Evolutionary conservation across 2,888 invertebrate species (phyloP).

Genomic region (Tinea trinotella): DNA sequence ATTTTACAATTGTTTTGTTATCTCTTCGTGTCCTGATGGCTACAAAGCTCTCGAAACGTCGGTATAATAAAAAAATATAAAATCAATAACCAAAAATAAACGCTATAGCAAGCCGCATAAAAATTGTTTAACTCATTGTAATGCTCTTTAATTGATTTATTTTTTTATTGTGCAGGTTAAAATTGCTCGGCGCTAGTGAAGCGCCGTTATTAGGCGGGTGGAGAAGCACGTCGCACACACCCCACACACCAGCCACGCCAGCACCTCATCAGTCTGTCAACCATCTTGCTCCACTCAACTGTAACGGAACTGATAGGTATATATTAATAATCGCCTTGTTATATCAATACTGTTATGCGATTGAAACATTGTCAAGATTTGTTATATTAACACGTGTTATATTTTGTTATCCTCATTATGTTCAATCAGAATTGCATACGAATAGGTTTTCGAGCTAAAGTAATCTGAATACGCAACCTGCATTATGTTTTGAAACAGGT

Average conservation of each 20-base stretch:
- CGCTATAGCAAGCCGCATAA: too few relatives aligned
- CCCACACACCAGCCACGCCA: constrained; percentile 53
- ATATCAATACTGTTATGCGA: too few relatives aligned
- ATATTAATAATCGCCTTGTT: neutral
- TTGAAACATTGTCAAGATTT: too few relatives aligned
- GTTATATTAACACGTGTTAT: neutral
- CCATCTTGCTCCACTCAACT: constrained; percentile 58
- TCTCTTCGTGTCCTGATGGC: too few relatives aligned
- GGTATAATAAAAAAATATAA: too few relatives aligned
- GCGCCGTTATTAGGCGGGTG: constrained; percentile 81
- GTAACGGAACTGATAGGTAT: constrained; percentile 61
- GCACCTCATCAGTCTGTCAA: constrained; percentile 66
- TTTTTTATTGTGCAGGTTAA: constrained; percentile 61
- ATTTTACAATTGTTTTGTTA: neutral
- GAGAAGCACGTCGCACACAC: constrained; percentile 70
- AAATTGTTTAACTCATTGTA: too few relatives aligned
- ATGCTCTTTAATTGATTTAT: too few relatives aligned
- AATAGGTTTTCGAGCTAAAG: neutral
- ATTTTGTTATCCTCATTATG: neutral
- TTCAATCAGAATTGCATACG: neutral
- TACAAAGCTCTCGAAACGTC: too few relatives aligned
- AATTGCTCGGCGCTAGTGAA: constrained; percentile 81
- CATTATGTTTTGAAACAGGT: constrained; percentile 1
- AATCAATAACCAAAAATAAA: too few relatives aligned
- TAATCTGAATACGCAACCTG: neutral